These are phyloP conservation scores for Oreochromis niloticus DNA, from an alignment of 2,113 vertebrate genomes.

Conservation along the genomic window DNA sequence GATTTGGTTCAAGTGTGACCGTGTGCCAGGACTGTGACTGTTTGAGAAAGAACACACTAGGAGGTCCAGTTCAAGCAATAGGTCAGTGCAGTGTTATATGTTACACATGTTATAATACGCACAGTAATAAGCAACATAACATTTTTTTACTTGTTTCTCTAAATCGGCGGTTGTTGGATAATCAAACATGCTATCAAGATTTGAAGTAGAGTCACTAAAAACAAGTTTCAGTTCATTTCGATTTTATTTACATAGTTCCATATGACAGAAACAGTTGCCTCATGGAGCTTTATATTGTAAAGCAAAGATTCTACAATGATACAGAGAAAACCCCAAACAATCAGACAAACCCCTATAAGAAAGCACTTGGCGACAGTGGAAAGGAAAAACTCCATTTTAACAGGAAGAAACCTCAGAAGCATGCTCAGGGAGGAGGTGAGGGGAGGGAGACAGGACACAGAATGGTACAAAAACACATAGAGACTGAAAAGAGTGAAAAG, in stretches of 20 bases:
- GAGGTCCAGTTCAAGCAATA: neutral
- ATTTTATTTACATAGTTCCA: neutral
- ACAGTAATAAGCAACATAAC: neutral
- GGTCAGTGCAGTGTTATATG: neutral
- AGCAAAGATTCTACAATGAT: neutral
- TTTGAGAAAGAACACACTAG: neutral
- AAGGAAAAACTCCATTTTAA: neutral
- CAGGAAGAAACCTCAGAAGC: neutral
- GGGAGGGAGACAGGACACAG: neutral
- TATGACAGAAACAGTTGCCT: neutral
- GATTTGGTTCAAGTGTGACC: neutral
- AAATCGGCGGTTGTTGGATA: neutral
- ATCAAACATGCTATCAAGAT: neutral
- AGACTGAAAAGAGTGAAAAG: neutral
- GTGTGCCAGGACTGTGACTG: no score
- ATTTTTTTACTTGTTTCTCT: neutral
- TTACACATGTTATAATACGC: neutral
- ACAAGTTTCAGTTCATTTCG: neutral
- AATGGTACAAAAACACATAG: neutral
- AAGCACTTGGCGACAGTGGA: neutral
- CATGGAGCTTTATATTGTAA: neutral
- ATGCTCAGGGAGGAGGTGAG: accelerated
- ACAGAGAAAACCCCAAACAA: neutral
- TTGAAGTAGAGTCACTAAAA: neutral
- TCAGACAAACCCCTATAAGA: neutral